Evolutionary conservation across 1,140 invertebrate species (phyloP).

Genomic region (Paralvinella palmiformis): DNA sequence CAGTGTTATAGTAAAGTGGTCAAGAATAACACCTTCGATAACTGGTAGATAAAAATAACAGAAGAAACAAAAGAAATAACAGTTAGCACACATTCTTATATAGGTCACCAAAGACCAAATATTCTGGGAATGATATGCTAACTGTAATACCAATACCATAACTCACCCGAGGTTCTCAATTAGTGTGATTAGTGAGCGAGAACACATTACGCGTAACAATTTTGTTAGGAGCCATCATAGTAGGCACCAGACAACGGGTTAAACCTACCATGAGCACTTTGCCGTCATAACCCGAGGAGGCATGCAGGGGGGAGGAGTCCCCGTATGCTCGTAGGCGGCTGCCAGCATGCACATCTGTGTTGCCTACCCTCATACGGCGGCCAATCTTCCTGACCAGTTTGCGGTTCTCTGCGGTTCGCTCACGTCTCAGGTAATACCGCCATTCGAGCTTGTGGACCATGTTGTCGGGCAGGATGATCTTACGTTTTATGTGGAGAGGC

Average conservation of each 20-base stretch:
- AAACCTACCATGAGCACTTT: slow-evolving; percentile 48
- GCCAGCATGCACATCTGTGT: neutral
- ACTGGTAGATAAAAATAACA: too few relatives aligned
- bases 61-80: too few relatives aligned
- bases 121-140: too few relatives aligned
- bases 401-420: slow-evolving; percentile 31
- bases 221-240: too few relatives aligned
- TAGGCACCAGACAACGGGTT: neutral
- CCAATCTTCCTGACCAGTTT: slow-evolving; percentile 35
- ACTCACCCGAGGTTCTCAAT: too few relatives aligned
- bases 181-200: too few relatives aligned
- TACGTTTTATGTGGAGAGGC: slow-evolving; percentile 80
- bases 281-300: slow-evolving; percentile 34
- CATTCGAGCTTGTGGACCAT: slow-evolving; percentile 90
- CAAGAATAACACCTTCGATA: too few relatives aligned
- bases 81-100: too few relatives aligned
- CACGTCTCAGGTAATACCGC: slow-evolving; percentile 62
- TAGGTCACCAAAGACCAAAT: too few relatives aligned
- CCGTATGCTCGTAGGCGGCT: neutral
- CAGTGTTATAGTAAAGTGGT: too few relatives aligned
- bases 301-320: neutral
- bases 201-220: too few relatives aligned
- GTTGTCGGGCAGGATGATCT: slow-evolving; percentile 73
- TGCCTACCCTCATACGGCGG: slow-evolving; percentile 42
- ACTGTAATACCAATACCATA: too few relatives aligned